These are phyloP conservation scores for Trinectes maculatus DNA, from an alignment of 2,113 vertebrate species.

Conservation along the genomic window DNA sequence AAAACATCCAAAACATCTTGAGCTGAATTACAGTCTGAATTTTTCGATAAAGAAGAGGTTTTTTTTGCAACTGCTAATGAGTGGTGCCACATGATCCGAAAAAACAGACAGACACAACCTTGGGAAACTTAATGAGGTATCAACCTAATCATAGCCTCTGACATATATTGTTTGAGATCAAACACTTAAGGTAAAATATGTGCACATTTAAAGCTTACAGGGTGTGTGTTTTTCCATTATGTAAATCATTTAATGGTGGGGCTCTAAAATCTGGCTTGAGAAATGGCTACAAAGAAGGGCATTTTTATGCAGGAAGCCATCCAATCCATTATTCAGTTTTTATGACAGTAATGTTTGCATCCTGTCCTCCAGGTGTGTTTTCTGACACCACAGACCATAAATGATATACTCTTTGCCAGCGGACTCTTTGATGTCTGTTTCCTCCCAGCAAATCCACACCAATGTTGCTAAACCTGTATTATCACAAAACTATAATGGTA, in stretches of 20 bases:
- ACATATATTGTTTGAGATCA: background rate
- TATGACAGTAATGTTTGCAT: background rate
- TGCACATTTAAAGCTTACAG: conserved; percentile 1
- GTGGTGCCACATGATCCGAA: conserved; percentile 3
- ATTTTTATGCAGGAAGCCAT: background rate
- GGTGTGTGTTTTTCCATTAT: background rate
- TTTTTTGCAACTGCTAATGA: conserved; percentile 5
- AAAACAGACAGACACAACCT: conserved; percentile 1
- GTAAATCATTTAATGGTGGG: background rate
- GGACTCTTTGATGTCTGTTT: background rate
- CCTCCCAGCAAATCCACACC: background rate
- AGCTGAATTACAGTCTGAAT: conserved; percentile 42
- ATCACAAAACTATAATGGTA: background rate
- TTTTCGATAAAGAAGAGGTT: conserved; percentile 12
- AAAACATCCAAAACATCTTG: conserved; percentile 44
- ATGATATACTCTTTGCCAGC: background rate
- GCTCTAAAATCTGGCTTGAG: background rate
- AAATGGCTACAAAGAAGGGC: background rate
- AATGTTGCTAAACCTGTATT: background rate
- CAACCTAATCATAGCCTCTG: conserved; percentile 2
- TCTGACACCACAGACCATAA: background rate
- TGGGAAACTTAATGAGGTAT: background rate
- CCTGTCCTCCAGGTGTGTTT: conserved; percentile 2
- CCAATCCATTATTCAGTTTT: background rate
- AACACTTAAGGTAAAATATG: background rate